Evolutionary conservation across 2,113 vertebrate species (phyloP), one percentile per base, ranked within the genome.

Genomic region (Oryzias melastigma): DNA sequence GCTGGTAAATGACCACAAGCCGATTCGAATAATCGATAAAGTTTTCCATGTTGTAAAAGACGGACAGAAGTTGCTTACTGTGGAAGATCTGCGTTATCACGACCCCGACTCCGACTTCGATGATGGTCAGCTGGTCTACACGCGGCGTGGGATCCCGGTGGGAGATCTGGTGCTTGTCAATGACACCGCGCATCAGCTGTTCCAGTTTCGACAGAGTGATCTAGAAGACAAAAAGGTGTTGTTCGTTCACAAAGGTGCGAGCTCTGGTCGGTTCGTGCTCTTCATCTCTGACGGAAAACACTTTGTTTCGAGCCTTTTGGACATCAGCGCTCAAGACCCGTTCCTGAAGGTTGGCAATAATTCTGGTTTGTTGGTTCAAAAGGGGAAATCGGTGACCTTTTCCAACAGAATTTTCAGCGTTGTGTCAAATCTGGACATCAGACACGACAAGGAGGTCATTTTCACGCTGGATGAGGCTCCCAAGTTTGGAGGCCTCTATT

Each of bases 201-300:
- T 94, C 80, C 92, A 94, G 74, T 97, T 97, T 78, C 90, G 54
- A 22, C 95, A 98, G 83, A 87, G 58, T 1, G 95, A 96, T 63
- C 77, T 97, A 59, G 80, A 77, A 42, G 86, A 94, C 67, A 93
- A 93, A 4, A 85, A 44, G 2, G 92, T 97, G 35, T 80, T 97
- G 15, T 99, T 95, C 64, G 62, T 90, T 58, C 95, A 96, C 68
- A 80, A 0, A 14, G 94, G 95, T 2, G 90, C 85, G 18, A 92
- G 89, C 78, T 88, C 75, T 6, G 93, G 93, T 1, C 79, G 85
- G 46, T 98, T 98, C 73, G 92, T 98, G 24, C 88, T 98, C 27
- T 95, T 98, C 13, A 91, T 97, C 35, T 95, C 95, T 0, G 95
- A 97, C 74, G 93, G 94, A 12, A 92, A 94, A 66, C 93, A 96